Evolutionary conservation across 2,113 vertebrate species (phyloP).

Genomic region (Mionectes macconnelli): DNA sequence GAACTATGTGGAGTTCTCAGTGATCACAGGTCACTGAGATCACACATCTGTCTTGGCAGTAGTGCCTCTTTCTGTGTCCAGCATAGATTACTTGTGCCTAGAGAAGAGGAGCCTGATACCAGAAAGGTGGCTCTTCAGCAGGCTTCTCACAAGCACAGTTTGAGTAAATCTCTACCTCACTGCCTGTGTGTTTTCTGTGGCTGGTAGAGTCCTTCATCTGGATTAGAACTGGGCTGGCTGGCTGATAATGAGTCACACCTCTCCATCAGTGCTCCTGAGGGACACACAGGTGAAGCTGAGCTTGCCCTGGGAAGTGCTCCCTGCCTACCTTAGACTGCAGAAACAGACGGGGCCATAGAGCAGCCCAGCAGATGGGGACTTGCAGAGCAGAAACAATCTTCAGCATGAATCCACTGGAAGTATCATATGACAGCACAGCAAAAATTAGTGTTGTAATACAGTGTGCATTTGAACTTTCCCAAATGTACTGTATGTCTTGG

Average conservation of each 20-base stretch:
- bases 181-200: background rate
- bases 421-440: background rate
- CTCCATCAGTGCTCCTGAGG: background rate
- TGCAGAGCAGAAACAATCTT: background rate
- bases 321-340: background rate
- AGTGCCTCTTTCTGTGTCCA: background rate
- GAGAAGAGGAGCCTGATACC: background rate
- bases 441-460: background rate
- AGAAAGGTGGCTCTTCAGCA: background rate
- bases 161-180: background rate
- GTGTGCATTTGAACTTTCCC: background rate
- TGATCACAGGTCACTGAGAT: background rate
- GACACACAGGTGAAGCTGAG: background rate
- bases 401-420: background rate
- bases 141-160: background rate
- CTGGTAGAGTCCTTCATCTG: background rate
- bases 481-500: fast-evolving
- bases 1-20: background rate
- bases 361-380: background rate
- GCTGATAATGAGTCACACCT: background rate
- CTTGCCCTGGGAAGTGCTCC: background rate
- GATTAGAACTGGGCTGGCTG: background rate
- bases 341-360: fast-evolving
- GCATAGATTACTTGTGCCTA: background rate
- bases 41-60: background rate